phyloP scores from a whole-genome alignment of 2,797 vertebrate species.

The Cossypha niveicapilla region DNA sequence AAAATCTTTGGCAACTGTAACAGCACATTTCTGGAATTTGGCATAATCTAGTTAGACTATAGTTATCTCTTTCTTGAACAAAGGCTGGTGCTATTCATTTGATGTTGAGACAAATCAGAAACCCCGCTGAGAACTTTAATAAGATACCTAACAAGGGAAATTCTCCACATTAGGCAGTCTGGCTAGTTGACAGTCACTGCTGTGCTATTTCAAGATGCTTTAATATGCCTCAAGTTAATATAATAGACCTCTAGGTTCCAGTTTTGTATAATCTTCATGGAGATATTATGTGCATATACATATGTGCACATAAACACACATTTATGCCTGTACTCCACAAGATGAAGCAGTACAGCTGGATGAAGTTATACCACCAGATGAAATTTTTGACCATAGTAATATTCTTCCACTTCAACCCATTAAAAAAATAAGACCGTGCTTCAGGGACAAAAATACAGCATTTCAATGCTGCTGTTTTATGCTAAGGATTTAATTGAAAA shows the following conservation, averaged over 20 bases:
- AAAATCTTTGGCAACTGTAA: neutral
- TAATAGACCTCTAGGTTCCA: neutral
- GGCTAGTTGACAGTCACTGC: conserved; percentile 48
- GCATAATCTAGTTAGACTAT: neutral
- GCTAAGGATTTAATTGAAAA: conserved; percentile 2
- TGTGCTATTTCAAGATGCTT: conserved; percentile 36
- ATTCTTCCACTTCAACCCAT: neutral
- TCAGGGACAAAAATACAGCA: neutral
- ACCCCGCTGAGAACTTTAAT: conserved; percentile 59
- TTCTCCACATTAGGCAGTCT: conserved; percentile 34
- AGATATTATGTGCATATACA: neutral
- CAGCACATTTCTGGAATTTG: conserved; percentile 31
- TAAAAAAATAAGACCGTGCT: neutral
- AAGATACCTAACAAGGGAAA: conserved; percentile 57
- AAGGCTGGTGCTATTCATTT: conserved; percentile 40
- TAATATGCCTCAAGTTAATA: conserved; percentile 11
- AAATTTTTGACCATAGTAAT: neutral
- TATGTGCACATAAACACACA: neutral
- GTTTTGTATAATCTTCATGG: neutral
- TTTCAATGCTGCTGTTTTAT: neutral
- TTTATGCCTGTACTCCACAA: neutral
- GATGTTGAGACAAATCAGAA: conserved; percentile 29
- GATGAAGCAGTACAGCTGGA: neutral
- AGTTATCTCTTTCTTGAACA: conserved; percentile 26
- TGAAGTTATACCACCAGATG: neutral